phyloP scores from a whole-genome alignment of 2,797 vertebrate species.

The Dromococcyx pavoninus region DNA sequence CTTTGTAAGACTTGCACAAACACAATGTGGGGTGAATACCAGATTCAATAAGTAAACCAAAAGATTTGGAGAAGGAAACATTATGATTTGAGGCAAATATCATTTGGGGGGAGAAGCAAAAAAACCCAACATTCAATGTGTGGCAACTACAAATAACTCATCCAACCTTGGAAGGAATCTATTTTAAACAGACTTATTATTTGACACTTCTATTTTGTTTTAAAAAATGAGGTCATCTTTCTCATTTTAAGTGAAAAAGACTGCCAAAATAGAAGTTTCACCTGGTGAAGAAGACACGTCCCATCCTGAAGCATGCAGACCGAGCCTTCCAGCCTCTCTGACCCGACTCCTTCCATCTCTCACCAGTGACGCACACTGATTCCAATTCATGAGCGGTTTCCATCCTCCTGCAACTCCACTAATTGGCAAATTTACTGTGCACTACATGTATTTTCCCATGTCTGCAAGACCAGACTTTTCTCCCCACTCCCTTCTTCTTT shows the following conservation, averaged over 20 bases:
- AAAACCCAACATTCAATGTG: not conserved
- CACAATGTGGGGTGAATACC: not conserved
- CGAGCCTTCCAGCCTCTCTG: not conserved
- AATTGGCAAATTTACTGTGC: not conserved
- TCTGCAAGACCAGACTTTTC: not conserved
- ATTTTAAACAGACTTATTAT: not conserved
- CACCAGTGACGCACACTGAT: not conserved
- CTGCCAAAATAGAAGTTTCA: not conserved
- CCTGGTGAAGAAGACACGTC: not conserved
- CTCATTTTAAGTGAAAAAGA: not conserved
- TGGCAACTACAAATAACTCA: not conserved
- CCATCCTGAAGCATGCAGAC: not conserved
- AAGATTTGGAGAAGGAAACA: not conserved
- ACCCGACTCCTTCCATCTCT: not conserved
- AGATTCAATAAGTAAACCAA: not conserved
- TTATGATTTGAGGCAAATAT: not conserved
- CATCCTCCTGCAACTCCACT: not conserved
- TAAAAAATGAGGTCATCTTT: not conserved
- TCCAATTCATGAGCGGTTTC: not conserved
- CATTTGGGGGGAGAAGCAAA: not conserved
- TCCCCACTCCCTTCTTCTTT: not conserved
- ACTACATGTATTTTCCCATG: not conserved
- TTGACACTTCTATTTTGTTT: not conserved
- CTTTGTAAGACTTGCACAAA: not conserved
- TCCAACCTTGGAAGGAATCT: not conserved